These are phyloP conservation scores for Cephus rjabovi DNA, from an alignment of 2,888 invertebrate genomes.

Conservation along the genomic window DNA sequence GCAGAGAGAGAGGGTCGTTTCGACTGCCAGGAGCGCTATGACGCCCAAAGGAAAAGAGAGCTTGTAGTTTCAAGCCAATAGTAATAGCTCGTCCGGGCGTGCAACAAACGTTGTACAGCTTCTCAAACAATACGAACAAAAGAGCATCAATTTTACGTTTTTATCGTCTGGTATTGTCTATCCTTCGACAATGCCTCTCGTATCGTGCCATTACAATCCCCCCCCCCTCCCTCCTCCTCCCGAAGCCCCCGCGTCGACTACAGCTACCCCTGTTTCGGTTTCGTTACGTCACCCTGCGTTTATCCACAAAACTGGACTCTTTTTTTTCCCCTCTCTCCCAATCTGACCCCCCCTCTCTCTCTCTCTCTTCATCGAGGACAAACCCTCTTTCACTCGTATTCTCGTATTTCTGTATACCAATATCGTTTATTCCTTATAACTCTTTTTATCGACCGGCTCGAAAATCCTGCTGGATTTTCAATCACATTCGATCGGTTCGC, in stretches of 20 bases:
- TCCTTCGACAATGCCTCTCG: constrained; percentile 57
- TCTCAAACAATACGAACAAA: constrained; percentile 63
- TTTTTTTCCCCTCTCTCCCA: constrained; percentile 13
- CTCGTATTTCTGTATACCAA: too few species aligned
- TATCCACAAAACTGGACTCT: constrained; percentile 16
- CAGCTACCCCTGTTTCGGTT: constrained; percentile 22
- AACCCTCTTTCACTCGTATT: constrained; percentile 1
- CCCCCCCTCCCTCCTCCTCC: constrained; percentile 12
- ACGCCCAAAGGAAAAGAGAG: constrained; percentile 22
- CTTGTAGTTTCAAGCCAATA: constrained; percentile 53
- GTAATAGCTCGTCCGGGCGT: constrained; percentile 57
- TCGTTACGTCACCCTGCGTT: constrained; percentile 8
- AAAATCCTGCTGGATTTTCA: too few species aligned
- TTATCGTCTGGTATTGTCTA: constrained; percentile 63
- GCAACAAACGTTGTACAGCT: constrained; percentile 60
- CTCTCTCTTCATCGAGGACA: constrained; percentile 15
- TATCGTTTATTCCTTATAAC: too few species aligned
- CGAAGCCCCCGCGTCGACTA: constrained; percentile 26
- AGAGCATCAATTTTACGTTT: constrained; percentile 66
- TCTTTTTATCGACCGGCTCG: too few species aligned
- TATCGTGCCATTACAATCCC: constrained; percentile 18
- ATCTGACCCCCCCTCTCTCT: not conserved
- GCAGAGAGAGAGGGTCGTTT: not conserved
- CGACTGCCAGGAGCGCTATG: constrained; percentile 1
- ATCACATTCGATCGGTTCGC: too few species aligned